These are phyloP conservation scores for Corythaixoides concolor DNA, from an alignment of 2,113 vertebrate species.

Conservation along the genomic window DNA sequence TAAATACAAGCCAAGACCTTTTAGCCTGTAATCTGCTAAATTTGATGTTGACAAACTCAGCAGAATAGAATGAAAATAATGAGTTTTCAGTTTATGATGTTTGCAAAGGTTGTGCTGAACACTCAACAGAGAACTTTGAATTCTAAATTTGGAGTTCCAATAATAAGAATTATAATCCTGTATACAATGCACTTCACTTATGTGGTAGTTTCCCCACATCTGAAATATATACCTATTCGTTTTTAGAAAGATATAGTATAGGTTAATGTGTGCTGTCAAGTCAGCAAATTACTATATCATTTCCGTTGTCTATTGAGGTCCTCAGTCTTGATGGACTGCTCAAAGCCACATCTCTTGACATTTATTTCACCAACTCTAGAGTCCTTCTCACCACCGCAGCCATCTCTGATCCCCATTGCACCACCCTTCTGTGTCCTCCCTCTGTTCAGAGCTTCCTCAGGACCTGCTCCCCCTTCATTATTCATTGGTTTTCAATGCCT, in stretches of 20 bases:
- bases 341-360: background rate
- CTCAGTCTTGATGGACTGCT: background rate
- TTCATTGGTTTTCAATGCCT: background rate
- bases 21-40: background rate
- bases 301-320: background rate
- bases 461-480: background rate
- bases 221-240: background rate
- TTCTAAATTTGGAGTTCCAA: background rate
- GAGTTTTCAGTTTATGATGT: background rate
- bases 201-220: background rate
- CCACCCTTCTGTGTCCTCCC: accelerated
- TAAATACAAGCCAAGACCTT: background rate
- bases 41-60: background rate
- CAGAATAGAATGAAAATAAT: background rate
- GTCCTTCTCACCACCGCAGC: background rate
- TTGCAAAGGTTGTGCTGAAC: background rate
- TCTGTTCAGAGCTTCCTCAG: background rate
- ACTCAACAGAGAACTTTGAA: background rate
- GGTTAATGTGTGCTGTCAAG: background rate
- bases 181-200: background rate
- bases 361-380: background rate
- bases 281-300: background rate
- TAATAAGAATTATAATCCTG: background rate
- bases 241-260: background rate
- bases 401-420: background rate